Evolutionary conservation across 2,113 vertebrate genomes (phyloP).

Genomic region (Camarhynchus parvulus): DNA sequence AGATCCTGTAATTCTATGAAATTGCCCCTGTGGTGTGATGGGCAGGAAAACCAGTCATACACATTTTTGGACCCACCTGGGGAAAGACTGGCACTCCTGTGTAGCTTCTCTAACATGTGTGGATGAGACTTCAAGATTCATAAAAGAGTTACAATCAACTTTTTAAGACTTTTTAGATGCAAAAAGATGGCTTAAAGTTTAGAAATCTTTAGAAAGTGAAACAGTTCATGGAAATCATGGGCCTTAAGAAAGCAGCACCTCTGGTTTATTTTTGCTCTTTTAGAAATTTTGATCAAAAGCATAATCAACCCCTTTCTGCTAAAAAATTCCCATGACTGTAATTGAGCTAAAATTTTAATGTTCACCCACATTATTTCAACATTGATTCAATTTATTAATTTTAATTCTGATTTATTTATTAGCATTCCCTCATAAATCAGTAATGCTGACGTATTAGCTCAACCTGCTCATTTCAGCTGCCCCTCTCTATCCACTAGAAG

Average conservation of each 20-base stretch:
- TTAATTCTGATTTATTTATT: neutral
- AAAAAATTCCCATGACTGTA: neutral
- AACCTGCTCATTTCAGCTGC: neutral
- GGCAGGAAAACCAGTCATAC: neutral
- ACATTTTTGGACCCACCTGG: rapidly evolving
- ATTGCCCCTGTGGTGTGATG: neutral
- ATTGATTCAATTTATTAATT: neutral
- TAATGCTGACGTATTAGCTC: neutral
- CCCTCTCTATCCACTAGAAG: constrained; percentile 54
- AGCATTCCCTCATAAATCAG: neutral
- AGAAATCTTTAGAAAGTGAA: neutral
- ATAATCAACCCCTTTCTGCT: neutral
- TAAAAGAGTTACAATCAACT: neutral
- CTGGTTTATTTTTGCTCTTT: neutral
- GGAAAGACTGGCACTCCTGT: neutral
- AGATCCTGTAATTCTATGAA: neutral
- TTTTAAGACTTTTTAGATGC: neutral
- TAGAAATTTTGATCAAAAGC: neutral
- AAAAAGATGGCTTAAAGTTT: neutral
- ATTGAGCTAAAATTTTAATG: neutral
- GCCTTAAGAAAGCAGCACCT: neutral
- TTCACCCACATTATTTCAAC: neutral
- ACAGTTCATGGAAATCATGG: neutral
- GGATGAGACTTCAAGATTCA: neutral
- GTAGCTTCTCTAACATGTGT: neutral